Percentiles rank a stretch among this genome's conserved stretches.
These are phyloP conservation scores for Temnothorax nylanderi DNA, from an alignment of 1,140 invertebrate genomes.

Conservation along the genomic window DNA sequence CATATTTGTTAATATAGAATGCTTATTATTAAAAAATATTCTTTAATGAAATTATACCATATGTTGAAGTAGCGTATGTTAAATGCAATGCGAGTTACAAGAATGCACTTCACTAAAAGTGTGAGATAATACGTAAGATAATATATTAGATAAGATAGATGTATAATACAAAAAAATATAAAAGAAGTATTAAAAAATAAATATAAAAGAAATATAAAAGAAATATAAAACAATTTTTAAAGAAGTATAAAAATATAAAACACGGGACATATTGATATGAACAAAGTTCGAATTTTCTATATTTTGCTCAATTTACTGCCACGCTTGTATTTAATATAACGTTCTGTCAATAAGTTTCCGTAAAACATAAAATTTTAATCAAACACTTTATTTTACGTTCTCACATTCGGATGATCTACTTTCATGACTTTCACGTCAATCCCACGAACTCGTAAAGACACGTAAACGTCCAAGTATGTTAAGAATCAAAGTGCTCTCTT, in stretches of 20 bases:
- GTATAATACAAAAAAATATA: too few species aligned
- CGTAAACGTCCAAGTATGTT: not conserved
- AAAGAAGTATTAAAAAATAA: too few species aligned
- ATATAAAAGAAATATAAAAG: too few species aligned
- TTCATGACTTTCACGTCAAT: slow-evolving; percentile 10
- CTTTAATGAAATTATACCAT: not conserved
- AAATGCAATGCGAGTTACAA: not conserved
- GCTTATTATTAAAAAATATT: not conserved
- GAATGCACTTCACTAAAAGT: not conserved
- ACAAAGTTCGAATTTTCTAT: not conserved
- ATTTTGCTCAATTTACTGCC: not conserved
- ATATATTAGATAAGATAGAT: too few species aligned
- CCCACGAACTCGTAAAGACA: slow-evolving; percentile 1
- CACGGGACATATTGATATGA: not conserved
- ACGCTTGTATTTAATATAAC: not conserved
- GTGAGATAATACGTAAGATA: not conserved
- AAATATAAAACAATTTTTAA: too few species aligned
- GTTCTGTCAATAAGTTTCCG: not conserved
- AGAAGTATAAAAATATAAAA: not conserved
- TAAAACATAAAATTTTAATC: not conserved
- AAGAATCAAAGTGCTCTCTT: not conserved
- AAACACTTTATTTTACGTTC: not conserved
- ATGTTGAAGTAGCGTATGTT: not conserved
- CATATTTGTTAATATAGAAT: not conserved
- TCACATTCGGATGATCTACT: not conserved